A percentile compares a stretch with the other conserved stretches of the same genome.
These are phyloP conservation scores for Hyalella azteca DNA, from an alignment of 2,888 invertebrate species.

Conservation along the genomic window DNA sequence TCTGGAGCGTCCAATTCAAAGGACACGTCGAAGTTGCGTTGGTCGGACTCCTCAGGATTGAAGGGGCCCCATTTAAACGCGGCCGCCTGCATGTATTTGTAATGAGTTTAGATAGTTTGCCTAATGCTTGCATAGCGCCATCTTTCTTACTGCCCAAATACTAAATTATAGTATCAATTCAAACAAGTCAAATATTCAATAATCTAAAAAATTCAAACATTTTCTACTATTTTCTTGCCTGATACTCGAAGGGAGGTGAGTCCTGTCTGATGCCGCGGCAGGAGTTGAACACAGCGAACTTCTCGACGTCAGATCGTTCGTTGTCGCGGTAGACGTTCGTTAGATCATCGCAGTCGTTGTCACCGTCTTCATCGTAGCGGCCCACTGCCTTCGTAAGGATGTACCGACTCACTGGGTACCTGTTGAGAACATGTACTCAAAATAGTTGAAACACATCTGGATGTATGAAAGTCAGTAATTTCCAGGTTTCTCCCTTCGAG, in stretches of 20 bases:
- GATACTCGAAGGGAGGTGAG: slow-evolving; percentile 69
- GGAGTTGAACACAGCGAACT: slow-evolving; percentile 71
- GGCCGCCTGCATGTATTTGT: too few species aligned
- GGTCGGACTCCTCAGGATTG: slow-evolving; percentile 62
- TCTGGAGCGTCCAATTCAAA: slow-evolving; percentile 72
- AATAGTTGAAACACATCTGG: neutral
- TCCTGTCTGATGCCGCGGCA: slow-evolving; percentile 72
- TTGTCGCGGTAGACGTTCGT: slow-evolving; percentile 70
- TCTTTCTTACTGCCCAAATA: too few species aligned
- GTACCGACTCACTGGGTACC: slow-evolving; percentile 71
- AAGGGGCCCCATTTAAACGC: slow-evolving; percentile 32
- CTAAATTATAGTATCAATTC: too few species aligned
- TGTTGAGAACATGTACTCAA: neutral
- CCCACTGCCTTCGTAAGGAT: slow-evolving; percentile 73
- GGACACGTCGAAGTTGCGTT: slow-evolving; percentile 59
- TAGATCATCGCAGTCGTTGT: slow-evolving; percentile 72
- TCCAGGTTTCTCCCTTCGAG: too few species aligned
- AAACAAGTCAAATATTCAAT: too few species aligned
- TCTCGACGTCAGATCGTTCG: slow-evolving; percentile 73
- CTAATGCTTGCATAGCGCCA: neutral
- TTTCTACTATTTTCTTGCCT: too few species aligned
- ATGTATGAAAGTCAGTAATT: neutral
- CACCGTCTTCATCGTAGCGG: slow-evolving; percentile 71
- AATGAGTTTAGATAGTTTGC: too few species aligned
- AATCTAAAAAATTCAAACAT: too few species aligned